Evolutionary conservation across 2,888 invertebrate species (phyloP).

Genomic region (Mythimna pallens): DNA sequence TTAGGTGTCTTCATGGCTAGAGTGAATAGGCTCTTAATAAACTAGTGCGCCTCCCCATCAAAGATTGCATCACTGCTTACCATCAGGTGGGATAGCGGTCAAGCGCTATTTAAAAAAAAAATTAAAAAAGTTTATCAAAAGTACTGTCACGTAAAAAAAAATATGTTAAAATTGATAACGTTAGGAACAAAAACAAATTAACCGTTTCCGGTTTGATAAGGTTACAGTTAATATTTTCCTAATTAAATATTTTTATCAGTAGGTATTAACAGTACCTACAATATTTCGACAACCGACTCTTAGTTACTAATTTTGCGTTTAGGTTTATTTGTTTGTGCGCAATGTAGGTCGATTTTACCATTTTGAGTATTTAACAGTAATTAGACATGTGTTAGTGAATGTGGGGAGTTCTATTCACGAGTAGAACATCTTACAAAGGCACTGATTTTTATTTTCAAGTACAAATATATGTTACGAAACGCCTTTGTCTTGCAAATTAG

Average conservation of each 20-base stretch:
- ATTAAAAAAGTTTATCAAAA: background rate
- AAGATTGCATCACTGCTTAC: no score
- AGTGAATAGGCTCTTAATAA: no score
- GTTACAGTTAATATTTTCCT: constrained; percentile 15
- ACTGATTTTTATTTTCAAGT: constrained; percentile 41
- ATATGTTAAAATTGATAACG: background rate
- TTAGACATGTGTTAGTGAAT: constrained; percentile 29
- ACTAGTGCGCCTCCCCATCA: no score
- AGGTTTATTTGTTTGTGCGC: constrained; percentile 15
- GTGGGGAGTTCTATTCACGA: constrained; percentile 12
- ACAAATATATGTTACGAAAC: constrained; percentile 31
- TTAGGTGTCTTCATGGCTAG: no score
- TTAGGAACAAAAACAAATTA: constrained; percentile 17
- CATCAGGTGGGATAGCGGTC: no score
- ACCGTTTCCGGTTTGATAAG: constrained; percentile 35
- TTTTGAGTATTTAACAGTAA: constrained; percentile 53
- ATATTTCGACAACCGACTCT: constrained; percentile 4
- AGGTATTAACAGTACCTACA: background rate
- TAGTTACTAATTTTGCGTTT: constrained; percentile 28
- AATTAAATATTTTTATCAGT: constrained; percentile 27
- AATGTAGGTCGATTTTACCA: constrained; percentile 54
- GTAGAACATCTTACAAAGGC: constrained; percentile 16
- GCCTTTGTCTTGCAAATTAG: constrained; percentile 47
- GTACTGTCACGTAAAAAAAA: no score
- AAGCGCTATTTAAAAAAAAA: no score